Evolutionary conservation across 1,140 invertebrate species (phyloP).

Genomic region (Pseudomyrmex gracilis): DNA sequence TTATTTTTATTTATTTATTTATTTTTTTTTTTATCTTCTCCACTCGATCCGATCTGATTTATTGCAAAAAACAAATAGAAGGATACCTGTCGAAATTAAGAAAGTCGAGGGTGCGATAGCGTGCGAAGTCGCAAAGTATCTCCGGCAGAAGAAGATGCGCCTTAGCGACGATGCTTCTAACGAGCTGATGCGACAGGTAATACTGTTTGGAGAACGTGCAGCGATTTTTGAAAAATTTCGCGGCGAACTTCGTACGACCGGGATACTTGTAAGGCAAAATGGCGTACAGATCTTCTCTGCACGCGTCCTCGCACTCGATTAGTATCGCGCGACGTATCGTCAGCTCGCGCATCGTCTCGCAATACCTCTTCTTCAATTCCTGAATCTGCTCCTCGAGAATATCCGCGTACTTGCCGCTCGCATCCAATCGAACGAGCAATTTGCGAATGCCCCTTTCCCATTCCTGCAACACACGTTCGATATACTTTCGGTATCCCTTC

Average conservation of each 20-base stretch:
- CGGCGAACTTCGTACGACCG: conserved; percentile 87
- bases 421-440: conserved; percentile 80
- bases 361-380: conserved; percentile 85
- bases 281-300: conserved; percentile 60
- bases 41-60: neutral
- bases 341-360: conserved; percentile 83
- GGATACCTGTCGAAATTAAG: conserved; percentile 74
- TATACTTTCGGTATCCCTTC: conserved; percentile 4
- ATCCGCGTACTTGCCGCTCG: conserved; percentile 80
- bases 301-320: conserved; percentile 77
- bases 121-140: conserved; percentile 86
- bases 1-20: neutral
- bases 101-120: conserved; percentile 81
- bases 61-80: too few species aligned
- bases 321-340: conserved; percentile 85
- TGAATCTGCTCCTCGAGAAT: conserved; percentile 83
- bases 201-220: conserved; percentile 86
- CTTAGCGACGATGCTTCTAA: conserved; percentile 87
- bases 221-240: conserved; percentile 86
- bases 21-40: neutral
- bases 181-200: conserved; percentile 88
- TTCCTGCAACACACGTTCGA: conserved; percentile 57
- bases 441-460: conserved; percentile 85
- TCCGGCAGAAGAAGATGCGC: conserved; percentile 86
- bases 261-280: conserved; percentile 85